Conservation (phyloP, 2,797 vertebrate species). For the Hylomyscus alleni region DNA sequence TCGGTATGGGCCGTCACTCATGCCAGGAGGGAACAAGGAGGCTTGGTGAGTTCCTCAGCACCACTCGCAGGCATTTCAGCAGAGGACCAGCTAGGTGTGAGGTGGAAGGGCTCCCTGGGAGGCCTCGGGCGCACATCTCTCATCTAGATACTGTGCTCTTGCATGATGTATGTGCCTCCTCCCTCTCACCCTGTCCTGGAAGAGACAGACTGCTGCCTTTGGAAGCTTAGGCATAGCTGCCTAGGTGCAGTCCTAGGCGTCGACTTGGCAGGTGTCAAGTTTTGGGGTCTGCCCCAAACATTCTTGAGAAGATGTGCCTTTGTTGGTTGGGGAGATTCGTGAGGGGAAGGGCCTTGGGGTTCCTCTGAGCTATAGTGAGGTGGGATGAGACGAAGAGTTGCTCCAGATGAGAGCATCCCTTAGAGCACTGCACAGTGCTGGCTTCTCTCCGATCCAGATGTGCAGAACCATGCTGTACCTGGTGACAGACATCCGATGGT, state of each 20-base stretch:
- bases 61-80: rapidly evolving
- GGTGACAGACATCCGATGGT: not conserved
- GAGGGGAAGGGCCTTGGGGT: not conserved
- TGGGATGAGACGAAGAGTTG: rapidly evolving
- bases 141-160: rapidly evolving
- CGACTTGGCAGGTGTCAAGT: no score
- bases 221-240: not conserved
- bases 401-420: not conserved
- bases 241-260: not conserved
- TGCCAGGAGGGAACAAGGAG: slow-evolving; percentile 97
- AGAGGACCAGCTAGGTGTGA: not conserved
- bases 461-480: not conserved
- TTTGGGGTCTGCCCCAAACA: not conserved
- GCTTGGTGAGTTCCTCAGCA: slow-evolving; percentile 93
- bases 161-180: rapidly evolving
- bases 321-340: not conserved
- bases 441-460: not conserved
- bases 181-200: not conserved
- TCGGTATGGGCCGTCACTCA: slow-evolving; percentile 96
- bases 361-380: rapidly evolving
- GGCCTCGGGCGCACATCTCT: rapidly evolving
- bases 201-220: no score
- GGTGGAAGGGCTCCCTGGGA: not conserved
- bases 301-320: not conserved
- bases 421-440: rapidly evolving